phyloP scores from a whole-genome alignment of 2,797 vertebrate species.

The Peromyscus aztecus region DNA sequence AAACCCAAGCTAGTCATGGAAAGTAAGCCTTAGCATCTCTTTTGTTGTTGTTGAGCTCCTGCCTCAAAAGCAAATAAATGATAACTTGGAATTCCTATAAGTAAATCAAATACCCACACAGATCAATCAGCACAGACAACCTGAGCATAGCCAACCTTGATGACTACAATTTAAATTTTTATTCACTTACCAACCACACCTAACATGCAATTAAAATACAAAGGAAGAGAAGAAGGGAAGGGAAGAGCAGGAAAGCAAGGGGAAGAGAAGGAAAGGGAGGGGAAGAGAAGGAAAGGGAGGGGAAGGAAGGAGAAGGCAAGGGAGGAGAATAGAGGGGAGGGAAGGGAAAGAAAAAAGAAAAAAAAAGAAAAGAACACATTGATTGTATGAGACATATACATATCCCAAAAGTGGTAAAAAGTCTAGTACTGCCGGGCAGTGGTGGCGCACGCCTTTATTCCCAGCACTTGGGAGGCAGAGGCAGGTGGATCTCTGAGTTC shows the following conservation, averaged over 20 bases:
- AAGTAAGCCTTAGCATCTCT: conserved; percentile 3
- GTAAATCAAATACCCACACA: not conserved
- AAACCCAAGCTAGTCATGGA: not conserved
- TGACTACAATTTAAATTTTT: not conserved
- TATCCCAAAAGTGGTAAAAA: not conserved
- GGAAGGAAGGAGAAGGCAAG: too few species aligned
- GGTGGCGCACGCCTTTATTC: too few species aligned
- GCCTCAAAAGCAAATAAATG: not conserved
- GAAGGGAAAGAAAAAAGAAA: too few species aligned
- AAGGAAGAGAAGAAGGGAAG: not conserved
- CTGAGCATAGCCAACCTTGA: not conserved
- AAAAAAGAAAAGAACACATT: not conserved
- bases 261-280: not conserved
- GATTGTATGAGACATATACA: not conserved
- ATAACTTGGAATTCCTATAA: not conserved
- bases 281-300: too few species aligned
- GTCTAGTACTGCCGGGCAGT: too few species aligned
- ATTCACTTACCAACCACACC: conserved; percentile 11
- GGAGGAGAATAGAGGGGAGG: too few species aligned
- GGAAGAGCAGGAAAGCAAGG: too few species aligned
- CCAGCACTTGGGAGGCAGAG: too few species aligned
- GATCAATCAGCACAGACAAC: not conserved
- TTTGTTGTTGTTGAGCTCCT: not conserved
- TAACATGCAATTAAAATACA: not conserved
- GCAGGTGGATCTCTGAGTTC: too few species aligned